phyloP scores from a whole-genome alignment of 2,888 invertebrate genomes.

The Nineta flava region DNA sequence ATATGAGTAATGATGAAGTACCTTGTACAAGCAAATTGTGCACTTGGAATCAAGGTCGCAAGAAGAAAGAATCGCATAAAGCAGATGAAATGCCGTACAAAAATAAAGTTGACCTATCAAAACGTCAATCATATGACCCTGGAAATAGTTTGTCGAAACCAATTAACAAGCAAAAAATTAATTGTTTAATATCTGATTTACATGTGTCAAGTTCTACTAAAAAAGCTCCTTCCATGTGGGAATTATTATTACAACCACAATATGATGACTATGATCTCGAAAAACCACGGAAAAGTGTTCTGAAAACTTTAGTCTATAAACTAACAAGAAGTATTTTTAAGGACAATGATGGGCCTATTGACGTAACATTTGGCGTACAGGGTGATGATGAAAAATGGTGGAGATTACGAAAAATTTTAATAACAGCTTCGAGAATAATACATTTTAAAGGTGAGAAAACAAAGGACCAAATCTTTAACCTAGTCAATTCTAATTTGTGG shows the following conservation, averaged over 20 bases:
- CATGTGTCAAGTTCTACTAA: conserved; percentile 8
- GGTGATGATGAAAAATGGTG: conserved; percentile 9
- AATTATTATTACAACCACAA: conserved; percentile 10
- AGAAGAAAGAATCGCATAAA: conserved; percentile 10
- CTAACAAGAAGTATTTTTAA: conserved; percentile 9
- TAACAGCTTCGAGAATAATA: conserved; percentile 13
- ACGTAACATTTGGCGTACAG: conserved; percentile 9
- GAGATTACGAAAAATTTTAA: conserved; percentile 11
- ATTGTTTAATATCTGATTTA: conserved; percentile 8
- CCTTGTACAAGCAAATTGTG: conserved; percentile 12
- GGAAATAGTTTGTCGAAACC: conserved; percentile 8
- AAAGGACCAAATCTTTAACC: conserved; percentile 9
- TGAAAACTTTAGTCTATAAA: conserved; percentile 10
- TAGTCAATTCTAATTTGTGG: conserved; percentile 6
- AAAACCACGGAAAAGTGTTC: conserved; percentile 8
- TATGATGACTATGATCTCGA: conserved; percentile 11
- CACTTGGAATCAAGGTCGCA: conserved; percentile 13
- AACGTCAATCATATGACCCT: conserved; percentile 7
- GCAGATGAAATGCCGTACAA: conserved; percentile 10
- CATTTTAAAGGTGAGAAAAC: conserved; percentile 8
- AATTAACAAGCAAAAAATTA: conserved; percentile 9
- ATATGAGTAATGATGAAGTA: conserved; percentile 8
- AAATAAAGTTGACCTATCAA: conserved; percentile 6
- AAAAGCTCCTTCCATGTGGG: conserved; percentile 10
- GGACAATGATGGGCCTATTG: conserved; percentile 7